These are phyloP conservation scores for Nasonia vitripennis DNA, from an alignment of 1,140 invertebrate genomes.

Conservation along the genomic window DNA sequence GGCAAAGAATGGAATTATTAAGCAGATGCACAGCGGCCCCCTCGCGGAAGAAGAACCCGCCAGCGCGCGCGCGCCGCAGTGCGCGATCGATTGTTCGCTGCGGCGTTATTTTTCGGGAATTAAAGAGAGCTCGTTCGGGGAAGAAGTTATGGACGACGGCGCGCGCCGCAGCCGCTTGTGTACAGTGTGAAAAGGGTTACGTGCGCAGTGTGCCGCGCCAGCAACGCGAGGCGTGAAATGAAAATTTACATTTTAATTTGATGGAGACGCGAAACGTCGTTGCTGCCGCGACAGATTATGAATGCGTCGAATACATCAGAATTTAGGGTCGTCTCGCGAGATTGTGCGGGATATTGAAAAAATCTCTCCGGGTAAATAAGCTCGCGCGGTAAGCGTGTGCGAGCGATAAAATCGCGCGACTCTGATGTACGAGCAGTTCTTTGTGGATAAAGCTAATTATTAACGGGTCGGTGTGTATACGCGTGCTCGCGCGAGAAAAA, in stretches of 20 bases:
- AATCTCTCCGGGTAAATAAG: neutral
- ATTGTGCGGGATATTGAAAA: neutral
- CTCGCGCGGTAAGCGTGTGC: neutral
- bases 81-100: conserved; percentile 53
- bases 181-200: neutral
- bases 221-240: conserved; percentile 27
- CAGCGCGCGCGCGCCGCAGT: no score
- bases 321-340: neutral
- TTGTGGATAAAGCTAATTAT: neutral
- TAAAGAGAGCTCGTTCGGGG: neutral
- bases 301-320: conserved; percentile 16
- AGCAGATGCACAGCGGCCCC: conserved; percentile 48
- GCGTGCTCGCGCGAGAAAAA: neutral
- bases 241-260: conserved; percentile 51
- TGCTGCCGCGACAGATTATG: conserved; percentile 8
- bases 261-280: neutral
- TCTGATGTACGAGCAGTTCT: neutral
- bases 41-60: neutral
- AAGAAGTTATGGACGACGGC: neutral
- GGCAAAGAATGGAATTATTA: conserved; percentile 57
- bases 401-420: no score
- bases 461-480: neutral
- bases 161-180: neutral
- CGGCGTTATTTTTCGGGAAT: conserved; percentile 46
- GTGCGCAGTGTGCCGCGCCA: neutral